Evolutionary conservation across 2,113 vertebrate genomes (phyloP), one percentile per base, ranked within the genome.

Genomic region (Chamaetylas fuelleborni): DNA sequence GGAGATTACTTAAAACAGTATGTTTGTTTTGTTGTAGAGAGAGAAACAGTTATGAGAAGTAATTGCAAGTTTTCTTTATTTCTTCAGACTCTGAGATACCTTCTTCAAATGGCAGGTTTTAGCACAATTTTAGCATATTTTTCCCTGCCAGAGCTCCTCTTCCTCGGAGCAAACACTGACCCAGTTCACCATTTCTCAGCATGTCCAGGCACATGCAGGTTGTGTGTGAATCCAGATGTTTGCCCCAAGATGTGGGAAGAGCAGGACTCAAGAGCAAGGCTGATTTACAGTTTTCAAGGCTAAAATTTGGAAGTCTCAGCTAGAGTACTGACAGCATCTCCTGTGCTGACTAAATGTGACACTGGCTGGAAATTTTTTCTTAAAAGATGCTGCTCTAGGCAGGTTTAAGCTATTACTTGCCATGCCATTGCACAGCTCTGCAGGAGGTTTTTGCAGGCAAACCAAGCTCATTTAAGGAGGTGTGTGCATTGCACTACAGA

Each of bases 181-280:
- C 74, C 48, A 81, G 43, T 14, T 89, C 70, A 23, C 43, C 5
- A 0, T 19, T 66, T 42, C 73, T 36, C 64, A 66, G 38, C 1
- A 2, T 40, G 53, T 40, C 71, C 26, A 0, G 0, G 66, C 38
- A 57, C 54, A 69, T 0, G 0, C 6, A n/a, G 40, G 29, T 29
- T 76, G 29, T 51, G 34, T 23, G 40, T 51, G 42, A 86, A 71
- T 29, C 50, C 65, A 50, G 36, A 58, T 82, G 8, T 56, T 65
- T 29, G 2, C 43, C 38, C 28, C 34, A 38, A 47, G 42, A 40
- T 73, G 19, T 24, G 42, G 40, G 40, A 36, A 42, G 47, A 80
- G 54, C 24, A 65, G 78, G 66, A 54, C 57, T 34, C 11, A 23
- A 60, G 57, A 61, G 31, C 20, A 34, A 76, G 54, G n/a, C 62